phyloP scores from a whole-genome alignment of 2,113 vertebrate species.

The Aphelocoma coerulescens region DNA sequence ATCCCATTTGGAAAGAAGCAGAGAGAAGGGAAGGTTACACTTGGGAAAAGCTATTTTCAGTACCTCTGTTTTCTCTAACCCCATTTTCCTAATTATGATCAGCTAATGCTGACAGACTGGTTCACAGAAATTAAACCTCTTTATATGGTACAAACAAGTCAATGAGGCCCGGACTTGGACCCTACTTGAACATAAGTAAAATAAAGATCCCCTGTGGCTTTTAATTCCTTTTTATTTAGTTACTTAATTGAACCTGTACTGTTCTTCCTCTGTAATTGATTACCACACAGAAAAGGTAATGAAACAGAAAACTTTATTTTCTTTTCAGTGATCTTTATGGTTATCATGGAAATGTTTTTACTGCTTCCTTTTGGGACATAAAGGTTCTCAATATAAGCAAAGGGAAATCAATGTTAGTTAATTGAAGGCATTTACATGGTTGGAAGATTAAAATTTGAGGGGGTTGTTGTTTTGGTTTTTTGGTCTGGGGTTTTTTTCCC shows the following conservation, averaged over 20 bases:
- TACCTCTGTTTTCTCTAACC: not conserved
- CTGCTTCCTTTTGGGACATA: not conserved
- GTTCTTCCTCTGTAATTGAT: constrained; percentile 23
- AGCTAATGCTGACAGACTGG: constrained; percentile 17
- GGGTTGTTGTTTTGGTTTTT: not conserved
- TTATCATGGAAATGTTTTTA: constrained; percentile 20
- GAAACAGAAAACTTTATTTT: constrained; percentile 36
- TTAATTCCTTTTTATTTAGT: constrained; percentile 52
- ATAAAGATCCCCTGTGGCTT: constrained; percentile 23
- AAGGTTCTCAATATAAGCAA: not conserved
- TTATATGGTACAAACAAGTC: not conserved
- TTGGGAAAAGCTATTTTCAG: constrained; percentile 32
- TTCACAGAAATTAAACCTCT: constrained; percentile 11
- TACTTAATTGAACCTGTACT: constrained; percentile 36
- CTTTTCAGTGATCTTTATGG: constrained; percentile 5
- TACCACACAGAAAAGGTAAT: constrained; percentile 33
- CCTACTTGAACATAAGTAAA: not conserved
- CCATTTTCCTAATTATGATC: constrained; percentile 17
- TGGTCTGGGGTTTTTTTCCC: not conserved
- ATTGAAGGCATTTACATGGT: not conserved
- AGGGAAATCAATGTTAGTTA: not conserved
- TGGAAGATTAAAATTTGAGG: not conserved
- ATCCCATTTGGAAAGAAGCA: not conserved
- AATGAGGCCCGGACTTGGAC: not conserved
- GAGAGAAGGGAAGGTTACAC: not conserved